Conservation (phyloP, 2,113 vertebrate species). For the Cyanoliseus patagonus region DNA sequence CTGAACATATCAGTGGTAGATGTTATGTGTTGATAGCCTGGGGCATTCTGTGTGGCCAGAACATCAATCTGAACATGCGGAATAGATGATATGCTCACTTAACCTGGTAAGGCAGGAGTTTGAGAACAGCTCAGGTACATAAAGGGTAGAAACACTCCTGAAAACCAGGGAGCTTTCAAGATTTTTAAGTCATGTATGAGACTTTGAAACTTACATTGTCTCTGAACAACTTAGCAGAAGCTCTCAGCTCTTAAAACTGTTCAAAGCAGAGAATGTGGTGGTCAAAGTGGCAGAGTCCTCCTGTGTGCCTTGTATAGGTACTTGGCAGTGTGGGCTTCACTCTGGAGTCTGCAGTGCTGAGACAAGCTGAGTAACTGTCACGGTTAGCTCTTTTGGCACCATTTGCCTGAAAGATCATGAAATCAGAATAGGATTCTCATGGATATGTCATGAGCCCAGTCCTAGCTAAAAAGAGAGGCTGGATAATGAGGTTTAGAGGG, state of each 20-base stretch:
- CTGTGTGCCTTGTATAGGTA: neutral
- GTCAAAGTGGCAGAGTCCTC: neutral
- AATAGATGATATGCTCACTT: neutral
- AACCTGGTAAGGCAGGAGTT: neutral
- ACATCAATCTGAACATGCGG: neutral
- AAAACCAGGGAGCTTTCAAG: neutral
- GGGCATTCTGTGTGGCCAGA: neutral
- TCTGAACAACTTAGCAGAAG: neutral
- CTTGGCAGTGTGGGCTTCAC: neutral
- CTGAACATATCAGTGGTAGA: rapidly evolving
- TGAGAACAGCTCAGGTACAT: neutral
- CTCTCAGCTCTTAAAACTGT: neutral
- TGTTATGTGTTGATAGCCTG: neutral
- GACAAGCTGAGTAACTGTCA: neutral
- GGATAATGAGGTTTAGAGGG: neutral
- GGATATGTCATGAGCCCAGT: neutral
- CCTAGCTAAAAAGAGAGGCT: neutral
- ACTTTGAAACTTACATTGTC: neutral
- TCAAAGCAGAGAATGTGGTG: neutral
- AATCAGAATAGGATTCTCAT: neutral
- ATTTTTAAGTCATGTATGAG: neutral
- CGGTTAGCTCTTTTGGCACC: neutral
- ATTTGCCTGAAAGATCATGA: neutral
- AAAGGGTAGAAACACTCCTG: neutral
- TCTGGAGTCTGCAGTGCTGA: neutral